Evolutionary conservation across 2,888 invertebrate species (phyloP), one percentile per base, ranked within the genome.

Genomic region (Lymantria monacha): DNA sequence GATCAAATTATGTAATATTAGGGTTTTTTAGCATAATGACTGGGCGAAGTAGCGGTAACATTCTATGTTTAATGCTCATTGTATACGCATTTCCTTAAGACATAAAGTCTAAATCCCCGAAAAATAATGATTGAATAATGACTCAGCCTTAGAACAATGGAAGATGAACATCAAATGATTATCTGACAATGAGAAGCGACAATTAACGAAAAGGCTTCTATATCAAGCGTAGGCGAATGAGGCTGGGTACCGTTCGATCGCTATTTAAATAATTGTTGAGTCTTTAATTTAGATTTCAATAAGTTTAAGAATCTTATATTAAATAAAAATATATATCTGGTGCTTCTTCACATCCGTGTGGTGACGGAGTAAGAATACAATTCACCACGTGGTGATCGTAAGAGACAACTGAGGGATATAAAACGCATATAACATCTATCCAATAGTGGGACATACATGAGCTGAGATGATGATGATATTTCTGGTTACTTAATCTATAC

Each of bases 1-100:
- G 71, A 73, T 69, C 72, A 76, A 81, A 81, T 82, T 82, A 73
- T 66, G 57, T 57, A 54, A 59, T 65, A 73, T 72, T 72, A 70
- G 64, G 59, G 57, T 65, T 59, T 67, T 66, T 72, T 67, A 66
- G 61, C 43, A 63, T 71, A 76, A 76, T 76, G 63, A 68, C 53
- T 59, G 67, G 56, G 59, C 65, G 52, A 56, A 55, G 55, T 78
- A 78, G 67, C 77, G 78, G 78, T 74, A 72, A 60, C 47, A 62
- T 58, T 67, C 57, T 58, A 62, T 58, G 51, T 63, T 65, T 53
- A 47, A 51, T 49, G 55, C 49, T 65, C 65, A 67, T 70, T 71
- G 71, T 60, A 59, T 57, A 46, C 53, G 51, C 53, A 65, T 66
- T 70, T 66, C 52, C 51, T 62, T 54, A 57, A 55, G 50, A 59